Conservation (phyloP, 1,140 invertebrate genomes). For the Orussus abietinus region DNA sequence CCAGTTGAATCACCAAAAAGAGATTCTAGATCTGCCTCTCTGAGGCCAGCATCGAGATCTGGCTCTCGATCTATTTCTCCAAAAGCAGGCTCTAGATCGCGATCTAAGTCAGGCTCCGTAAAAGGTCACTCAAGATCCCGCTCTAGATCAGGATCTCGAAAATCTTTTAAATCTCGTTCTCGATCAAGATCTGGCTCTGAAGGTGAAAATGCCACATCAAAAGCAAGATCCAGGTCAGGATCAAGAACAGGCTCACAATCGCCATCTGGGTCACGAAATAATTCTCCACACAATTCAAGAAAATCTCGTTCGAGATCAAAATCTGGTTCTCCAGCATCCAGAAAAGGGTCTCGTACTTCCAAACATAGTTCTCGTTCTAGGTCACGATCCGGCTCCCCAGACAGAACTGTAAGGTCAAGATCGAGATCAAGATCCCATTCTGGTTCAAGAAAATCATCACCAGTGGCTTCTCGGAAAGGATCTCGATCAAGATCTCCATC, state of each 20-base stretch:
- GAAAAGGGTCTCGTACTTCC: slow-evolving; percentile 14
- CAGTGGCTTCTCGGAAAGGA: no score
- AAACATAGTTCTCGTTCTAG: slow-evolving; percentile 20
- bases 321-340: slow-evolving; percentile 17
- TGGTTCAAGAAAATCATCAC: slow-evolving; percentile 30
- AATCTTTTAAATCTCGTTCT: slow-evolving; percentile 21
- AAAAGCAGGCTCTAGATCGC: slow-evolving; percentile 16
- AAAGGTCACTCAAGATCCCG: slow-evolving; percentile 21
- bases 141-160: slow-evolving; percentile 28
- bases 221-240: slow-evolving; percentile 22
- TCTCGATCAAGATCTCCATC: slow-evolving; percentile 14
- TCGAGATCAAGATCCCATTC: slow-evolving; percentile 25
- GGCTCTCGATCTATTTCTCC: no score
- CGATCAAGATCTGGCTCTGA: slow-evolving; percentile 22
- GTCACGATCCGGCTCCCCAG: slow-evolving; percentile 18
- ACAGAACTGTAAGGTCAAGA: slow-evolving; percentile 24
- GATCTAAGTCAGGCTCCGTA: slow-evolving; percentile 26
- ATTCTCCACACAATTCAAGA: slow-evolving; percentile 16
- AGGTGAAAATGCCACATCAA: slow-evolving; percentile 26
- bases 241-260: slow-evolving; percentile 39
- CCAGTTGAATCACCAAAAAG: slow-evolving; percentile 13
- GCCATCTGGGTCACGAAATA: slow-evolving; percentile 27
- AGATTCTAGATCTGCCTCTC: slow-evolving; percentile 8
- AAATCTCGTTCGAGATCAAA: slow-evolving; percentile 11
- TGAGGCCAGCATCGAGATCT: slow-evolving; percentile 4